phyloP scores from a whole-genome alignment of 2,888 invertebrate genomes.

The Pachycephus smyrnensis region DNA sequence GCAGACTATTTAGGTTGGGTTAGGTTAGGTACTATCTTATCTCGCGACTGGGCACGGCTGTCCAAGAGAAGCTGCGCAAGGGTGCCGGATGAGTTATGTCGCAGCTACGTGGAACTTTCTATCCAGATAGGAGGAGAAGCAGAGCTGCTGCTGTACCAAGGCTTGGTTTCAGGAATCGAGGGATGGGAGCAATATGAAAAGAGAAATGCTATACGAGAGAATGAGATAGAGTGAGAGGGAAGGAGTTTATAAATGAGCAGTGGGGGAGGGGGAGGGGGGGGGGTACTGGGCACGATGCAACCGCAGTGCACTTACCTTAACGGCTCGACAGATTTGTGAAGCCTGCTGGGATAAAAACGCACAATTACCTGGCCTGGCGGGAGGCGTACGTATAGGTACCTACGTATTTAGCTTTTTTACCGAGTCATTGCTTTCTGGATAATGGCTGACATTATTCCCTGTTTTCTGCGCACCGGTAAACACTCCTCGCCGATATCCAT shows the following conservation, averaged over 20 bases:
- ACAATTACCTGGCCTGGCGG: constrained; percentile 38
- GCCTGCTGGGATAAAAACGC: constrained; percentile 38
- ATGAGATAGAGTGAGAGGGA: background rate
- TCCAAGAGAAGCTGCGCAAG: background rate
- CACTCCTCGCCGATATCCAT: background rate
- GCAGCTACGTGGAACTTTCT: background rate
- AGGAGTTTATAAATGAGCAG: background rate
- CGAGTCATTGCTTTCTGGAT: constrained; percentile 23
- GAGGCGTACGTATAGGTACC: constrained; percentile 21
- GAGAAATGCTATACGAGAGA: background rate
- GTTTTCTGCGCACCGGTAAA: constrained; percentile 21
- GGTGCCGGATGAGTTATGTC: background rate
- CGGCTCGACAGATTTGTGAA: constrained; percentile 45
- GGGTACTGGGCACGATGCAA: background rate
- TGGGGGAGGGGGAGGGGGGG: background rate
- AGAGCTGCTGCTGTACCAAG: background rate
- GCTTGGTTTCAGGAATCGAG: background rate
- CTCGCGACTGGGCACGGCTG: background rate
- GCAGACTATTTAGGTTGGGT: constrained; percentile 2
- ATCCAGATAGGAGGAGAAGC: background rate
- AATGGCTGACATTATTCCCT: constrained; percentile 30
- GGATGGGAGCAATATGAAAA: background rate
- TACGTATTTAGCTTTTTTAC: constrained; percentile 26
- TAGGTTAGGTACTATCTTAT: constrained; percentile 1
- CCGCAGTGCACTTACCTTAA: constrained; percentile 36